Evolutionary conservation across 1,140 invertebrate genomes (phyloP), one percentile per base, ranked within the genome.

Genomic region (Ericerus pela): DNA sequence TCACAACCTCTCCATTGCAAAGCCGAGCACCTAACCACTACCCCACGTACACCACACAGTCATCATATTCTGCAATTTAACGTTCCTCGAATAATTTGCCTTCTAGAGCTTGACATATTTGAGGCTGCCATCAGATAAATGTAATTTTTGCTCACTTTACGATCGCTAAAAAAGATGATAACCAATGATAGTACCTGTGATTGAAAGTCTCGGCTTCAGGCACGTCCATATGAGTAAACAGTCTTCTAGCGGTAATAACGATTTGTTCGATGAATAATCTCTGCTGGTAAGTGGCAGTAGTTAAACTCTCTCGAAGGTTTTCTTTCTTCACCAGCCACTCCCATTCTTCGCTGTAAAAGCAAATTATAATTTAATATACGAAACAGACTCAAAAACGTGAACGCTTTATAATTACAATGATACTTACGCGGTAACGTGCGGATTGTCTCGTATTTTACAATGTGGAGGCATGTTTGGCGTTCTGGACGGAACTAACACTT

Each of bases 381-480:
- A n/a, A n/a, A 28, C 27, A 28, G 24, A 5, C 51, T 51, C 2
- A 28, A 53, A 53, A 30, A 30, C 18, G 2, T 51, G 16, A 53
- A 53, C 4, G 27, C 22, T 22, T 47, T 24, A 47, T 47, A 22
- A 10, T 33, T 33, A 10, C n/a, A 5, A 41, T n/a, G n/a, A 20
- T 27, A 77, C 82, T 80, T 75, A 91, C 88, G 83, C 85, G 16
- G 92, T 94, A 0, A 97, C 88, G 68, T 96, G 92, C 2, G 92
- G 85, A 73, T 96, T 96, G 61, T 94, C 88, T 53, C 94, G 75
- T 47, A 97, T 81, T 69, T 92, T 89, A 56, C 82, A 84, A 70
- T 93, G 86, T 2, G 93, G 94, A 60, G 96, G 75, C 59, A 95
- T 84, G 70, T 95, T 96, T 10, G 94, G 94, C 0, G 84, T 81